Percentiles rank a stretch among this genome's conserved stretches.
Conservation (phyloP, 2,113 vertebrate genomes). For the Ptyas mucosa region DNA sequence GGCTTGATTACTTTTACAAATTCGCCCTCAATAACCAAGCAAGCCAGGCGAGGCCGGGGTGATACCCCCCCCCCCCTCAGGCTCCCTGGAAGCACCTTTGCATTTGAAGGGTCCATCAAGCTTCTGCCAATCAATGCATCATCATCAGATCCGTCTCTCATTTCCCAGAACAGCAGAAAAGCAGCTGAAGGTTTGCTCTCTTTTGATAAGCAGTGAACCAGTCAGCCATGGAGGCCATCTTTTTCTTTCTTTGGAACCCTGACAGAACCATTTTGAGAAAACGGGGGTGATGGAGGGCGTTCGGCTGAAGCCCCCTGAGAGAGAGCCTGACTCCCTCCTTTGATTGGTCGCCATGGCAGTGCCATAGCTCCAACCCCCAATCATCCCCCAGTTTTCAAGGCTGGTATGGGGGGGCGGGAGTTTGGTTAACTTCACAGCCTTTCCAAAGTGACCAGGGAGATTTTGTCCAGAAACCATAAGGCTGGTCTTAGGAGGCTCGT, state of each 20-base stretch:
- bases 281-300: no score
- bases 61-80: neutral
- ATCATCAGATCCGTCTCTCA: neutral
- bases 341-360: neutral
- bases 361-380: neutral
- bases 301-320: neutral
- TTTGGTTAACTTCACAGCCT: neutral
- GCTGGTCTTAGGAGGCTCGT: neutral
- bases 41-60: neutral
- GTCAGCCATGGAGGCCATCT: no score
- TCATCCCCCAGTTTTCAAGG: neutral
- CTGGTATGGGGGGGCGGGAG: neutral
- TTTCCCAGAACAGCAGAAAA: neutral
- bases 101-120: neutral
- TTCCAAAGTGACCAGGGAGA: neutral
- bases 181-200: neutral
- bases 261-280: no score
- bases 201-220: neutral
- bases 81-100: neutral
- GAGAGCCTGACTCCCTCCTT: neutral
- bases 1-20: neutral
- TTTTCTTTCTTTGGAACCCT: no score
- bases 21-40: neutral
- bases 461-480: neutral
- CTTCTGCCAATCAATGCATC: neutral